Percentiles rank a stretch among this genome's conserved stretches.
Evolutionary conservation across 2,113 vertebrate species (phyloP).

Genomic region (Emydocephalus ijimae): DNA sequence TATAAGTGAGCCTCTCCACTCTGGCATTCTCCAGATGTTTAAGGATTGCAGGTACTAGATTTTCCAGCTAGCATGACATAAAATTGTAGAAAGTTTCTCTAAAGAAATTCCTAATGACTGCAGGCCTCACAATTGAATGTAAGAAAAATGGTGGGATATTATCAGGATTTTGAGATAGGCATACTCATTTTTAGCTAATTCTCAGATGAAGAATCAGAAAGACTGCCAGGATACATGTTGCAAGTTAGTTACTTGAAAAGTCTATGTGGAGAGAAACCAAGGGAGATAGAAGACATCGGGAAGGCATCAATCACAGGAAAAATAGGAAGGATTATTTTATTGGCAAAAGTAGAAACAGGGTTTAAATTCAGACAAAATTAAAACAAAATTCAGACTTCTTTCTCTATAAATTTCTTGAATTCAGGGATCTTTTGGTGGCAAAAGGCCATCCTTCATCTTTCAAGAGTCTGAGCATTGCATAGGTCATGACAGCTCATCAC

Average conservation of each 20-base stretch:
- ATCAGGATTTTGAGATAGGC: neutral
- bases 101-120: neutral
- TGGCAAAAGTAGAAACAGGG: neutral
- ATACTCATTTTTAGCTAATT: neutral
- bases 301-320: neutral
- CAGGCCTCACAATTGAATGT: neutral
- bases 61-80: neutral
- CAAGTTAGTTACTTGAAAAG: neutral
- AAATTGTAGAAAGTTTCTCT: neutral
- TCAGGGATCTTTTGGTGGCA: neutral
- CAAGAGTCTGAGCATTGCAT: neutral
- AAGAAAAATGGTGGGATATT: neutral
- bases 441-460: neutral
- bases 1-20: neutral
- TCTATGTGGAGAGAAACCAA: neutral
- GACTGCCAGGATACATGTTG: neutral
- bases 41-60: neutral
- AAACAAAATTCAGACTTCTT: neutral
- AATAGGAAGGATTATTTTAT: neutral
- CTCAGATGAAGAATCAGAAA: neutral
- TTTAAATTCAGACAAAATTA: neutral
- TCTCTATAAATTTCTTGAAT: neutral
- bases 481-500: neutral
- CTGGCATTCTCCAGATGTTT: neutral
- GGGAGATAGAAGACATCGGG: neutral